A percentile compares a stretch with the other conserved stretches of the same genome.
Evolutionary conservation across 2,113 vertebrate species (phyloP).

Genomic region (Misgurnus mizolepis): DNA sequence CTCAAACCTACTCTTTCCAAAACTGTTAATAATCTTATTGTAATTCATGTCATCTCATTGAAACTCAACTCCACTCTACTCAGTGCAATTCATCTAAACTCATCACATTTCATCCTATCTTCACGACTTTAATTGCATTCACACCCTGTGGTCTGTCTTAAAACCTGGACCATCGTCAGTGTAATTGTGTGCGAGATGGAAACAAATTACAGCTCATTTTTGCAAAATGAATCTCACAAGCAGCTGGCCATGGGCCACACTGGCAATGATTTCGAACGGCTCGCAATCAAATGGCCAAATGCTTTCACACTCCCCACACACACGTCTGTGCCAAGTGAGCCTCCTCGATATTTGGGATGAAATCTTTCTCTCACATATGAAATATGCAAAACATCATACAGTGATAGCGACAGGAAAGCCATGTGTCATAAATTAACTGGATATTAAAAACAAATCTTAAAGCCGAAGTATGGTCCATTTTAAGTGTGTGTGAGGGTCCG

Average conservation of each 20-base stretch:
- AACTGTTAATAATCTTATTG: too few species aligned
- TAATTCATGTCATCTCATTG: not conserved
- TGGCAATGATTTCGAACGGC: conserved; percentile 24
- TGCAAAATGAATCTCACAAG: conserved; percentile 34
- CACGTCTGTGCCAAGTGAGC: not conserved
- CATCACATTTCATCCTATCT: conserved; percentile 1
- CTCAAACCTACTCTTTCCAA: too few species aligned
- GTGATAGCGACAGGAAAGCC: not conserved
- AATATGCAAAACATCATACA: conserved; percentile 29
- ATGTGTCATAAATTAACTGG: too few species aligned
- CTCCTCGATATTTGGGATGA: not conserved
- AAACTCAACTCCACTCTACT: not conserved
- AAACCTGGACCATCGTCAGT: conserved; percentile 9
- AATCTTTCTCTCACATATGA: conserved; percentile 28
- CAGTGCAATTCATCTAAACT: not conserved
- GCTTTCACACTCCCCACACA: conserved; percentile 30
- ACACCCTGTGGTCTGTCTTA: not conserved
- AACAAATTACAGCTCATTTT: conserved; percentile 31
- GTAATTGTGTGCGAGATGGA: conserved; percentile 32
- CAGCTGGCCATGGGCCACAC: conserved; percentile 16
- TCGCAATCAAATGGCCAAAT: conserved; percentile 24
- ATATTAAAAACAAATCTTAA: too few species aligned
- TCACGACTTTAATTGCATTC: not conserved
- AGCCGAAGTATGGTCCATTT: too few species aligned
- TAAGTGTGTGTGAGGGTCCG: too few species aligned